A percentile compares a stretch with the other conserved stretches of the same genome.
Conservation (phyloP, 2,888 invertebrate species). For the Julus scanicus region DNA sequence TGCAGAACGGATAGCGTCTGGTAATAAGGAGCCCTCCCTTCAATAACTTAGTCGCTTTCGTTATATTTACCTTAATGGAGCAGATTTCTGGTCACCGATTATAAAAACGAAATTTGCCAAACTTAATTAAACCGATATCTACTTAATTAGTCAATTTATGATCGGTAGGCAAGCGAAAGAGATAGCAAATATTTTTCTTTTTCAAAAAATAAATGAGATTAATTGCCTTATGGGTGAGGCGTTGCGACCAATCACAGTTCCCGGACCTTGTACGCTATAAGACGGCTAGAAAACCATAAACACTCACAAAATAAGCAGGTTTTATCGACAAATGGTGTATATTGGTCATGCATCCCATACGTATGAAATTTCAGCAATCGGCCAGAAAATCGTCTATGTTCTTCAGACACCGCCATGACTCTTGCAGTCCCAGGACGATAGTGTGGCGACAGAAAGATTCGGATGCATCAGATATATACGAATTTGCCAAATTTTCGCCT, state of each 20-base stretch:
- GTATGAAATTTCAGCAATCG: not conserved
- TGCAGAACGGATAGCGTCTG: not conserved
- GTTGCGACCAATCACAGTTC: conserved; percentile 13
- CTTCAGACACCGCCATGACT: not conserved
- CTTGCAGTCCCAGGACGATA: not conserved
- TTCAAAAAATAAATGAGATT: not conserved
- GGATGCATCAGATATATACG: not conserved
- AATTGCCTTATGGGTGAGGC: not conserved
- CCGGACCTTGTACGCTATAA: not conserved
- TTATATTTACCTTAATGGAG: not conserved
- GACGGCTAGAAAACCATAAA: not conserved
- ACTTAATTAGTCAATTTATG: not conserved
- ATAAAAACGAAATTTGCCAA: not conserved
- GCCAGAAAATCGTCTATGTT: not conserved
- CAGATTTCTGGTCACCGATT: not conserved
- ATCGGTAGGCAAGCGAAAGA: not conserved
- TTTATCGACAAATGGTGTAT: not conserved
- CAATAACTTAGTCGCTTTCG: not conserved
- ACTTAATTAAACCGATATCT: not conserved
- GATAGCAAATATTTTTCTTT: not conserved
- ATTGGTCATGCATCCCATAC: not conserved
- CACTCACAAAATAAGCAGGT: not conserved
- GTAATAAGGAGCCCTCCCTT: not conserved
- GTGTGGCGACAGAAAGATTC: conserved; percentile 8
- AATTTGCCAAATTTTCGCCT: not conserved